These are phyloP conservation scores for Florisuga fusca DNA, from an alignment of 2,797 vertebrate species.

Conservation along the genomic window DNA sequence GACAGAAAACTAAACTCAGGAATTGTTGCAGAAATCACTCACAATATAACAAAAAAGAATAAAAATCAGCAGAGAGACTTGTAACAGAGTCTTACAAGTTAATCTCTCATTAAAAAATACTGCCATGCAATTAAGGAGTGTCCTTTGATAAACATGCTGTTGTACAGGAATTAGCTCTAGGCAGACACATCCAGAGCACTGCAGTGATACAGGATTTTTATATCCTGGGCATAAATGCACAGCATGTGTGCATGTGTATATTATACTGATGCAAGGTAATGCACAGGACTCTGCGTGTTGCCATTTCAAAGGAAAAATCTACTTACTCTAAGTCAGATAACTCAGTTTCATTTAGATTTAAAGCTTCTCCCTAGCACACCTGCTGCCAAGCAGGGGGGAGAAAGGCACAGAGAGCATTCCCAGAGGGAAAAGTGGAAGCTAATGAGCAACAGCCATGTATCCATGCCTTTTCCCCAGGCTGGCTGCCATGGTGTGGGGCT, in stretches of 20 bases:
- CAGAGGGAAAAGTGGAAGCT: constrained; percentile 5
- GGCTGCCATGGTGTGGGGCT: accelerated
- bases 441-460: neutral
- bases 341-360: neutral
- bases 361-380: neutral
- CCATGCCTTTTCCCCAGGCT: accelerated
- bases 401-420: neutral
- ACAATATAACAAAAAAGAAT: neutral
- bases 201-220: neutral
- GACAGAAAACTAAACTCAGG: neutral
- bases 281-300: neutral
- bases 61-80: neutral
- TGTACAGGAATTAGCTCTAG: neutral
- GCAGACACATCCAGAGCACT: neutral
- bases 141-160: neutral
- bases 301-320: constrained; percentile 24
- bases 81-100: neutral
- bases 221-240: neutral
- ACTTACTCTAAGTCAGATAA: constrained; percentile 11
- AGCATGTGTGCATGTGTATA: neutral
- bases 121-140: neutral
- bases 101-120: constrained; percentile 21
- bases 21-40: neutral
- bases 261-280: neutral
- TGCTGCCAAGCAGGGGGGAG: neutral